Conservation (phyloP, 2,113 vertebrate species). For the Chionomys nivalis region DNA sequence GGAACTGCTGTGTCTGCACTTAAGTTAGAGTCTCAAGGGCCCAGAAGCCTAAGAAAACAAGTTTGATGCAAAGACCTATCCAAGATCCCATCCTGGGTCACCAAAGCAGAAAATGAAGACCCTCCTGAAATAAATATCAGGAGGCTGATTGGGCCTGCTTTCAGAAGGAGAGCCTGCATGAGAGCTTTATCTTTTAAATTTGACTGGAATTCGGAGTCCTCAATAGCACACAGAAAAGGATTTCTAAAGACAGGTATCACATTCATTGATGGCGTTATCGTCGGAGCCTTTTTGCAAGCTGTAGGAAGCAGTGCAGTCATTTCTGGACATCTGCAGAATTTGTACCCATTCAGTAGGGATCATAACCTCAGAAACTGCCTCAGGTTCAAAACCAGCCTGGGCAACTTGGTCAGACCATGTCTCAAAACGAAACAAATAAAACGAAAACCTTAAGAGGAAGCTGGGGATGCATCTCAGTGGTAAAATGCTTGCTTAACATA, state of each 20-base stretch:
- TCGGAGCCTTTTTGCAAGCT: not conserved
- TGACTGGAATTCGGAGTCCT: slow-evolving; percentile 31
- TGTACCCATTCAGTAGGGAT: not conserved
- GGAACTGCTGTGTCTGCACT: not conserved
- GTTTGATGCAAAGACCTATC: slow-evolving; percentile 1
- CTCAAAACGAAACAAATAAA: not conserved
- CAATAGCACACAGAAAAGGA: not conserved
- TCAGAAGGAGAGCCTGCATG: not conserved
- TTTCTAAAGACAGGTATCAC: not conserved
- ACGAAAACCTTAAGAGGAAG: not conserved
- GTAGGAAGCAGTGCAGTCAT: not conserved
- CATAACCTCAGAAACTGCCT: not conserved
- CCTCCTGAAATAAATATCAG: not conserved
- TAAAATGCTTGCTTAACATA: not conserved
- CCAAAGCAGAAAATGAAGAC: not conserved
- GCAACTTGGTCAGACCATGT: not conserved
- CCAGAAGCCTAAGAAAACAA: not conserved
- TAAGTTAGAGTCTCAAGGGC: not conserved
- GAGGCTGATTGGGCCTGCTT: not conserved
- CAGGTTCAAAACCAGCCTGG: not conserved
- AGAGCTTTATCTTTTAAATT: not conserved
- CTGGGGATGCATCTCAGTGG: not conserved
- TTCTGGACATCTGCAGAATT: slow-evolving; percentile 12
- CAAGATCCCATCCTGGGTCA: not conserved
- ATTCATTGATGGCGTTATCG: slow-evolving; percentile 25